A percentile compares a stretch with the other conserved stretches of the same genome.
Evolutionary conservation across 92 coral and sea anemone species (phyloP).

Genomic region (Umimayanthus kanabou): DNA sequence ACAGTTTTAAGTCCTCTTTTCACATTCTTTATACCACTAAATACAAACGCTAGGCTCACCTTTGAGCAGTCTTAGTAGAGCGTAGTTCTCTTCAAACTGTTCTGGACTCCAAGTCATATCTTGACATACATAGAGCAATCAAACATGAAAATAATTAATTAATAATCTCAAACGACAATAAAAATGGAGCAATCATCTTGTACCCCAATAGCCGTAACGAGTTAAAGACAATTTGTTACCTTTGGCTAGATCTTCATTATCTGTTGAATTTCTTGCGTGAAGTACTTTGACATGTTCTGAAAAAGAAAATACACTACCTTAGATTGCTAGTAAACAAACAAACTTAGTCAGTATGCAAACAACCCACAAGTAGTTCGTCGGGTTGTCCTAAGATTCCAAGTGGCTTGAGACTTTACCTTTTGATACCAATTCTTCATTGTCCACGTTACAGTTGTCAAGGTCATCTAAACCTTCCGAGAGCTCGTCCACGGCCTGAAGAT

Average conservation of each 20-base stretch:
- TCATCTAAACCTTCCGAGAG: conserved; percentile 67
- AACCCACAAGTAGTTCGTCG: not conserved
- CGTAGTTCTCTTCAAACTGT: conserved; percentile 17
- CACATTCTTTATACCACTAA: not conserved
- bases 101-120: conserved; percentile 27
- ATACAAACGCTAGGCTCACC: not conserved
- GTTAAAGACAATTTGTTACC: not conserved
- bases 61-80: conserved; percentile 23
- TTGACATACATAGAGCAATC: not conserved
- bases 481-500: conserved; percentile 89
- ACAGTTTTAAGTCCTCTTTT: not conserved
- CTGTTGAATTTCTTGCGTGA: not conserved
- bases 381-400: not conserved
- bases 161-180: not conserved
- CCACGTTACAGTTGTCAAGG: conserved; percentile 46
- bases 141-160: not conserved
- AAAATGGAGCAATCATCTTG: not conserved
- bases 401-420: not conserved
- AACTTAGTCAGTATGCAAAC: not conserved
- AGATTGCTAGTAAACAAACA: not conserved
- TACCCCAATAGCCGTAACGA: not conserved
- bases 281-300: conserved; percentile 2
- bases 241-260: not conserved
- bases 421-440: conserved; percentile 13
- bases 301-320: not conserved